These are phyloP conservation scores for Anomalospiza imberbis DNA, from an alignment of 2,797 vertebrate species.

Conservation along the genomic window DNA sequence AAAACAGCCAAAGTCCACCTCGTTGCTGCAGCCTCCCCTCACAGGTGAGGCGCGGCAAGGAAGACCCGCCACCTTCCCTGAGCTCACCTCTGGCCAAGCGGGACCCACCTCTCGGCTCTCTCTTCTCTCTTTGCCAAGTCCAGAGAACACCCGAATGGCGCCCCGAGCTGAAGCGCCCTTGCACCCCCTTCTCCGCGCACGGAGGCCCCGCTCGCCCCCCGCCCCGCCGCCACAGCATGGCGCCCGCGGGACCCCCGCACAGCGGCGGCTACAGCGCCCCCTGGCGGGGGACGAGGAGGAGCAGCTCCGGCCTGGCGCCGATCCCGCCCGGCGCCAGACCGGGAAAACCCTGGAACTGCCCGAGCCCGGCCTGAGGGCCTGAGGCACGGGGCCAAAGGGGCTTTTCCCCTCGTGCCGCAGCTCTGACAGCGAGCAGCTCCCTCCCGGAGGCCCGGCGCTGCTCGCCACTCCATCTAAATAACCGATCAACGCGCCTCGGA, in stretches of 20 bases:
- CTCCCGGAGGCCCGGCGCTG: rapidly evolving
- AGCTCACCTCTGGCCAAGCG: not conserved
- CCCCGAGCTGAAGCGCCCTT: rapidly evolving
- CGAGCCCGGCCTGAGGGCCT: rapidly evolving
- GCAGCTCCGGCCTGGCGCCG: rapidly evolving
- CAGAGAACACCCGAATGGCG: rapidly evolving
- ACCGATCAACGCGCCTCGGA: rapidly evolving
- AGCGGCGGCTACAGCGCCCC: rapidly evolving
- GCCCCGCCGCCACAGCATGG: not conserved
- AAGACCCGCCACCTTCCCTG: not conserved
- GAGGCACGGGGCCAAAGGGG: rapidly evolving
- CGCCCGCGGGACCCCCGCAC: rapidly evolving
- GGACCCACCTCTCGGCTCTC: not conserved
- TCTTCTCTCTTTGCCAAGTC: rapidly evolving
- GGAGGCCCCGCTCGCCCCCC: rapidly evolving
- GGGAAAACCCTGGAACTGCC: rapidly evolving
- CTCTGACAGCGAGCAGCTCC: not conserved
- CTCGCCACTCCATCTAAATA: not conserved
- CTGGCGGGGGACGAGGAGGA: rapidly evolving
- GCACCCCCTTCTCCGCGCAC: rapidly evolving
- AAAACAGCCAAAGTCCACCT: rapidly evolving
- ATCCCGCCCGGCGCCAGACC: rapidly evolving
- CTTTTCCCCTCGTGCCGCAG: rapidly evolving
- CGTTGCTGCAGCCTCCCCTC: not conserved
- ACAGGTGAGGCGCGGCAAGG: rapidly evolving